Percentiles rank a stretch among this genome's conserved stretches.
These are phyloP conservation scores for Apantesis nais DNA, from an alignment of 2,888 invertebrate genomes.

Conservation along the genomic window DNA sequence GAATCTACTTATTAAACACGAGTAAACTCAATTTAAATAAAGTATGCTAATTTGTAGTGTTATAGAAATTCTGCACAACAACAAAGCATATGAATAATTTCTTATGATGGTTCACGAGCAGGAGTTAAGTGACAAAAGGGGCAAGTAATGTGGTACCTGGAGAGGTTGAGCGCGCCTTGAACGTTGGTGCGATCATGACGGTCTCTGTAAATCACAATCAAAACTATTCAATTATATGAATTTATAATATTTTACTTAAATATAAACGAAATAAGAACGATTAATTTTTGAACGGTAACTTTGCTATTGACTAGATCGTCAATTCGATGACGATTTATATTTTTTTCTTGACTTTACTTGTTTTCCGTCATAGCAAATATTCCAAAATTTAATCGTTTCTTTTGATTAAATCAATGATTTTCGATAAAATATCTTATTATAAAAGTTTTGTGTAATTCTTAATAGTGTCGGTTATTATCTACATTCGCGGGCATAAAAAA, in stretches of 20 bases:
- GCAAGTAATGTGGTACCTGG: constrained; percentile 85
- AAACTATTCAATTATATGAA: constrained; percentile 29
- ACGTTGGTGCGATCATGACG: constrained; percentile 91
- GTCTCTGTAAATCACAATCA: constrained; percentile 87
- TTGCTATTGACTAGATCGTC: not conserved
- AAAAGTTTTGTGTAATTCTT: no score
- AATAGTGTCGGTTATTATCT: not conserved
- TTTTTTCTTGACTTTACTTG: not conserved
- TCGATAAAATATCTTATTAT: no score
- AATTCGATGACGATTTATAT: not conserved
- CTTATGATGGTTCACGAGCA: constrained; percentile 25
- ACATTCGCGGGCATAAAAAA: not conserved
- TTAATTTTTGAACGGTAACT: not conserved
- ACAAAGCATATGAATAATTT: constrained; percentile 54
- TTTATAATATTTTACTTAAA: not conserved
- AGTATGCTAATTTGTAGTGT: not conserved
- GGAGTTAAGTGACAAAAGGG: constrained; percentile 43
- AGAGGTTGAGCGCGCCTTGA: constrained; percentile 91
- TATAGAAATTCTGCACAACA: constrained; percentile 19
- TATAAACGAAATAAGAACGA: not conserved
- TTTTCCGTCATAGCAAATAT: not conserved
- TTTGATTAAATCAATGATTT: no score
- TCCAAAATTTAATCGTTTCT: not conserved
- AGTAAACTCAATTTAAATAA: not conserved
- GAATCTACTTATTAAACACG: not conserved